Evolutionary conservation across 2,888 invertebrate species (phyloP).

Genomic region (Selenia dentaria): DNA sequence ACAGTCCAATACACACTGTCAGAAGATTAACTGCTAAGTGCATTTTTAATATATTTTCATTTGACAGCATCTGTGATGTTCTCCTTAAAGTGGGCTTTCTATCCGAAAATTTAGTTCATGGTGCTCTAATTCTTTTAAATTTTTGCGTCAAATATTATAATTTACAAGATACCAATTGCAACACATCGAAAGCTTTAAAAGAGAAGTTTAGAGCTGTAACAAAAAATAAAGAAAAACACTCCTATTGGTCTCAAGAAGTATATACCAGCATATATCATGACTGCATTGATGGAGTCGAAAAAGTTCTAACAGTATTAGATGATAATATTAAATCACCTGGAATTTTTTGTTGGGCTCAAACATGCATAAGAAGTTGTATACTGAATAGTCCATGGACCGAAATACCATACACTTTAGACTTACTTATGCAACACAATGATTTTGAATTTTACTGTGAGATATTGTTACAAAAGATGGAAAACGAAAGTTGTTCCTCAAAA

Average conservation of each 20-base stretch:
- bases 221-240: constrained; percentile 37
- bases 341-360: constrained; percentile 57
- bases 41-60: constrained; percentile 67
- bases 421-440: constrained; percentile 48
- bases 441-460: constrained; percentile 53
- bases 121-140: constrained; percentile 54
- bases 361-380: constrained; percentile 48
- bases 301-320: constrained; percentile 46
- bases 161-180: constrained; percentile 26
- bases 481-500: constrained; percentile 33
- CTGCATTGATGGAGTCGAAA: constrained; percentile 35
- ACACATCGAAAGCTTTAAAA: constrained; percentile 30
- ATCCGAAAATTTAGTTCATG: constrained; percentile 69
- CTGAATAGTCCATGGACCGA: constrained; percentile 44
- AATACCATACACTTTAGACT: constrained; percentile 46
- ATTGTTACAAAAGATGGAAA: constrained; percentile 50
- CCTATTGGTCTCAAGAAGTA: constrained; percentile 56
- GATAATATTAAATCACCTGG: constrained; percentile 50
- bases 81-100: constrained; percentile 36
- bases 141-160: constrained; percentile 49
- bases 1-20: constrained; percentile 72
- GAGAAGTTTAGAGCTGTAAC: constrained; percentile 40
- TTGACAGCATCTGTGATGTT: constrained; percentile 44
- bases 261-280: constrained; percentile 47
- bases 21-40: constrained; percentile 70